Conservation (phyloP, 2,888 invertebrate species). For the Perdita meconis region DNA sequence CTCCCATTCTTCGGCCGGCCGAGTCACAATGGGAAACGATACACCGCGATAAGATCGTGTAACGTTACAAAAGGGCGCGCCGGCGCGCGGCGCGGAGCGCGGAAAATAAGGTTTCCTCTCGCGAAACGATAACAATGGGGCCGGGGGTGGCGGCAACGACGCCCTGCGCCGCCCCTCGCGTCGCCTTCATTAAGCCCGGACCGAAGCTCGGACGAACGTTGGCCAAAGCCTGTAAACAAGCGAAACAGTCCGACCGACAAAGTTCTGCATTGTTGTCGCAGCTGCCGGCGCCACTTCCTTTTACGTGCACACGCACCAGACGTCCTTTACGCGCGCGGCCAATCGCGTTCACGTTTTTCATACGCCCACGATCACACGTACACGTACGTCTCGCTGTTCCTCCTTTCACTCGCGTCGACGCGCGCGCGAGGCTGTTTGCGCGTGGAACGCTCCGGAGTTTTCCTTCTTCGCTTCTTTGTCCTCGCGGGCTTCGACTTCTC, state of each 20-base stretch:
- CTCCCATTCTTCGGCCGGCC: no score
- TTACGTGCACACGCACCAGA: conserved; percentile 22
- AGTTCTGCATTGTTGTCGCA: conserved; percentile 43
- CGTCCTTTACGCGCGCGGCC: neutral
- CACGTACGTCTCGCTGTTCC: conserved; percentile 4
- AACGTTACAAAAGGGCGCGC: no score
- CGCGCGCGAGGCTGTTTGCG: conserved; percentile 8
- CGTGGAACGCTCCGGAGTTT: conserved; percentile 14
- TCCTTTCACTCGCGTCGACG: conserved; percentile 10
- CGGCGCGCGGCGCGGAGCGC: neutral
- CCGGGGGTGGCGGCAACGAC: neutral
- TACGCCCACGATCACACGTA: neutral
- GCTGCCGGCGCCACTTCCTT: conserved; percentile 47
- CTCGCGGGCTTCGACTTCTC: neutral
- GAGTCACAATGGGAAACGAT: no score
- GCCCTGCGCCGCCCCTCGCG: neutral
- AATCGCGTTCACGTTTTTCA: no score
- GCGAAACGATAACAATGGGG: neutral
- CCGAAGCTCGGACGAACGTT: neutral
- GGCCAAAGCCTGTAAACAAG: conserved; percentile 3
- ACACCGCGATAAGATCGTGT: no score
- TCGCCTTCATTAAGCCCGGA: neutral
- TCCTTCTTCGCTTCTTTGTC: conserved; percentile 17
- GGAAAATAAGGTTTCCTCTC: neutral
- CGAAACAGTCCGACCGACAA: conserved; percentile 16